A percentile compares a stretch with the other conserved stretches of the same genome.
Conservation (phyloP, 2,888 invertebrate species). For the Nephrotoma flavescens region DNA sequence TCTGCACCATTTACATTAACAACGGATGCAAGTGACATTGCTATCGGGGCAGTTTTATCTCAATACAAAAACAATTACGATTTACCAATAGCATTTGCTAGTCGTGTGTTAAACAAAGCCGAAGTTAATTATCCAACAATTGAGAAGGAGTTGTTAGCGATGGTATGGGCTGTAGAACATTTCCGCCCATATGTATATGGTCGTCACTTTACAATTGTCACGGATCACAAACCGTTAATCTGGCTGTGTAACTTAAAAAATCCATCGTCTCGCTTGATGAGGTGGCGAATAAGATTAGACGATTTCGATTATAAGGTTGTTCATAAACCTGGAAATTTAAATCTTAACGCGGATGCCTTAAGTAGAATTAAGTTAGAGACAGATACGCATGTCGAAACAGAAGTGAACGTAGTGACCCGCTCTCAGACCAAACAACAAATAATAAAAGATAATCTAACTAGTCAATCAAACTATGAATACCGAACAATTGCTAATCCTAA, state of each 20-base stretch:
- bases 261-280: too few species aligned
- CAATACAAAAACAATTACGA: constrained; percentile 8
- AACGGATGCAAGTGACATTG: constrained; percentile 16
- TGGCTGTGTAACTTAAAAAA: too few species aligned
- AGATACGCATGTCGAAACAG: background rate
- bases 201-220: constrained; percentile 16
- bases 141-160: constrained; percentile 14
- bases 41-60: constrained; percentile 10
- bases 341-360: constrained; percentile 13
- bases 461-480: background rate
- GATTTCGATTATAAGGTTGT: too few species aligned
- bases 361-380: background rate
- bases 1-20: constrained; percentile 16
- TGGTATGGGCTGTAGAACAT: too few species aligned
- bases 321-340: constrained; percentile 15
- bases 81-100: constrained; percentile 5
- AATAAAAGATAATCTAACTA: background rate
- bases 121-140: constrained; percentile 9
- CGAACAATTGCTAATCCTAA: background rate
- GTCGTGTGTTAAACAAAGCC: constrained; percentile 14
- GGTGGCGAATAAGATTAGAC: too few species aligned
- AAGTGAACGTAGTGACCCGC: background rate
- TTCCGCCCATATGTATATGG: too few species aligned
- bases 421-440: background rate
- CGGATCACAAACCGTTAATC: constrained; percentile 10